Percentiles rank a stretch among this genome's conserved stretches.
Conservation (phyloP, 2,113 vertebrate species). For the Eulacestoma nigropectus region DNA sequence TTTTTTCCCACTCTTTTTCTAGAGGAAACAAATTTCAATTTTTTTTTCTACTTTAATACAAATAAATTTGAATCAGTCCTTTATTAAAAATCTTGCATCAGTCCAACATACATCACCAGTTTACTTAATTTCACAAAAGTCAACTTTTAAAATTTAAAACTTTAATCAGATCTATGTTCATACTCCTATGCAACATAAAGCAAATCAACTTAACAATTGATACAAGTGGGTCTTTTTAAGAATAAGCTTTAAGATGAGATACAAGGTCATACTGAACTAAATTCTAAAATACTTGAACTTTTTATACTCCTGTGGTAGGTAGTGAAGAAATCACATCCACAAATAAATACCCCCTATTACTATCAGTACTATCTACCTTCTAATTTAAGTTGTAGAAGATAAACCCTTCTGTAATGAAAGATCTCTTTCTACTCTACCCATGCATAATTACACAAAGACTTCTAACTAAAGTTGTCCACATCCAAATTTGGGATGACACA, state of each 20-base stretch:
- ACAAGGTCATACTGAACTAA: neutral
- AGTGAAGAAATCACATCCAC: neutral
- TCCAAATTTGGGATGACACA: neutral
- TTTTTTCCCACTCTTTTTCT: neutral
- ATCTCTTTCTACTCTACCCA: neutral
- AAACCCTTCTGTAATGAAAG: neutral
- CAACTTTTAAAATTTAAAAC: neutral
- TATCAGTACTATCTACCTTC: neutral
- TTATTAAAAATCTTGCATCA: neutral
- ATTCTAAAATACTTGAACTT: neutral
- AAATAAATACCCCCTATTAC: neutral
- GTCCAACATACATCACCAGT: neutral
- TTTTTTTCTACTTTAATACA: neutral
- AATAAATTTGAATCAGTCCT: neutral
- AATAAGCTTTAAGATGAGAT: neutral
- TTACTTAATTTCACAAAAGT: neutral
- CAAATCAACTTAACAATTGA: neutral
- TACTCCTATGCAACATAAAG: neutral
- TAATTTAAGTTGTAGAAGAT: neutral
- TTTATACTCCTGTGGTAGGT: neutral
- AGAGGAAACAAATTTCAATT: neutral
- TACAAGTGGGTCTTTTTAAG: neutral
- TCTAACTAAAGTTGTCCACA: neutral
- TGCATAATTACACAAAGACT: neutral
- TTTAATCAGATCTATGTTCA: neutral